Evolutionary conservation across 2,113 vertebrate genomes (phyloP).

Genomic region (Symphodus melops): DNA sequence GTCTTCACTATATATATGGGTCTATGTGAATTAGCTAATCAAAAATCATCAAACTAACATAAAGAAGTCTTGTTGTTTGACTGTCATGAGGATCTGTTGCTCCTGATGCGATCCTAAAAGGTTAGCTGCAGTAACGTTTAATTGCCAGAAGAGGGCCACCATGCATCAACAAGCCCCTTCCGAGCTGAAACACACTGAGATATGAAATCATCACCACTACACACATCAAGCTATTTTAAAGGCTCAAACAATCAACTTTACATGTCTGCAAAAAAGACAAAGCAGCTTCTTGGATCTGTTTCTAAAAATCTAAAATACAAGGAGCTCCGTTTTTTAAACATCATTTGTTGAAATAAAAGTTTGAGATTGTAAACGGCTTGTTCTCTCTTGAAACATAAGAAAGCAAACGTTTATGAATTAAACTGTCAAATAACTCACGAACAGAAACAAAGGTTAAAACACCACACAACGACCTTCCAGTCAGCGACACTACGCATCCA

Average conservation of each 20-base stretch:
- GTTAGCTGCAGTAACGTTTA: slow-evolving; percentile 31
- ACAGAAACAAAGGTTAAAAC: not conserved
- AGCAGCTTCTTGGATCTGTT: not conserved
- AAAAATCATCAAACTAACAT: not conserved
- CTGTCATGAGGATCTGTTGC: not conserved
- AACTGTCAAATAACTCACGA: not conserved
- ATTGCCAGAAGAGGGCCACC: slow-evolving; percentile 63
- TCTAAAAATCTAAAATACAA: no score
- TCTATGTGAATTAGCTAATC: not conserved
- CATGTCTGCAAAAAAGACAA: not conserved
- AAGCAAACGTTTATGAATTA: not conserved
- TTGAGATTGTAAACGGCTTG: not conserved
- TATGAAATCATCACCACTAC: not conserved
- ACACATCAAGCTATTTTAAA: not conserved
- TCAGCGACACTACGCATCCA: not conserved
- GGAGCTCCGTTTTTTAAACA: no score
- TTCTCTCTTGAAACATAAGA: not conserved
- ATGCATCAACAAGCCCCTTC: slow-evolving; percentile 1
- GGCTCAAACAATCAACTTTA: no score
- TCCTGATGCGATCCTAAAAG: no score
- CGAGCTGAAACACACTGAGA: not conserved
- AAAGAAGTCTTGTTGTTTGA: not conserved
- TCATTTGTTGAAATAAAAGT: not conserved
- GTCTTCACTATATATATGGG: no score
- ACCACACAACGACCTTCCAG: slow-evolving; percentile 2